A percentile compares a stretch with the other conserved stretches of the same genome.
Conservation (phyloP, 2,888 invertebrate species). For the Mimumesa dahlbomi region DNA sequence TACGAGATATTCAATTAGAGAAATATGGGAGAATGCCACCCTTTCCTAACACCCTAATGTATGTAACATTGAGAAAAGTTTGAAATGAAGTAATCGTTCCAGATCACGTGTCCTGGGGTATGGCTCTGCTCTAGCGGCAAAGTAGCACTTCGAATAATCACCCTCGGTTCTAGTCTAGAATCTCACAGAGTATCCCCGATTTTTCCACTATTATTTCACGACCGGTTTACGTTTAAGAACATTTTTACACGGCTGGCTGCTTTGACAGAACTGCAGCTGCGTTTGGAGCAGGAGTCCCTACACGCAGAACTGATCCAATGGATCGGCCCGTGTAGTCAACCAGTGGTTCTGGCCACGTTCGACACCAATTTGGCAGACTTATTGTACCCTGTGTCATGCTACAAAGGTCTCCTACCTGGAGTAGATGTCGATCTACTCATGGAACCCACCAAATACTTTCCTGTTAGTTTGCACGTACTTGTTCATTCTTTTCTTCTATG, state of each 20-base stretch:
- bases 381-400: slow-evolving; percentile 84
- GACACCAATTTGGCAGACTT: slow-evolving; percentile 85
- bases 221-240: slow-evolving; percentile 87
- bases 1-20: neutral
- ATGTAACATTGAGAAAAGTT: neutral
- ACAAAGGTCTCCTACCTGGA: slow-evolving; percentile 82
- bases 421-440: slow-evolving; percentile 85
- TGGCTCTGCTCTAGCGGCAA: slow-evolving; percentile 92
- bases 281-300: slow-evolving; percentile 83
- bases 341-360: slow-evolving; percentile 84
- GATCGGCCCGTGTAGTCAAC: slow-evolving; percentile 77
- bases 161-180: slow-evolving; percentile 86
- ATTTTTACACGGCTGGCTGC: slow-evolving; percentile 80
- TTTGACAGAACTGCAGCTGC: slow-evolving; percentile 80
- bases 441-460: slow-evolving; percentile 85
- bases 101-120: slow-evolving; percentile 93
- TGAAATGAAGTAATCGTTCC: slow-evolving; percentile 36
- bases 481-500: neutral
- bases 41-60: neutral
- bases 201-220: slow-evolving; percentile 88
- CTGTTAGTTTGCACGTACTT: slow-evolving; percentile 79
- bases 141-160: slow-evolving; percentile 86
- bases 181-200: slow-evolving; percentile 85
- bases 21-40: no score
- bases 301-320: slow-evolving; percentile 86